Percentiles rank a stretch among this genome's conserved stretches.
These are phyloP conservation scores for Phycodurus eques DNA, from an alignment of 2,113 vertebrate species.

Conservation along the genomic window DNA sequence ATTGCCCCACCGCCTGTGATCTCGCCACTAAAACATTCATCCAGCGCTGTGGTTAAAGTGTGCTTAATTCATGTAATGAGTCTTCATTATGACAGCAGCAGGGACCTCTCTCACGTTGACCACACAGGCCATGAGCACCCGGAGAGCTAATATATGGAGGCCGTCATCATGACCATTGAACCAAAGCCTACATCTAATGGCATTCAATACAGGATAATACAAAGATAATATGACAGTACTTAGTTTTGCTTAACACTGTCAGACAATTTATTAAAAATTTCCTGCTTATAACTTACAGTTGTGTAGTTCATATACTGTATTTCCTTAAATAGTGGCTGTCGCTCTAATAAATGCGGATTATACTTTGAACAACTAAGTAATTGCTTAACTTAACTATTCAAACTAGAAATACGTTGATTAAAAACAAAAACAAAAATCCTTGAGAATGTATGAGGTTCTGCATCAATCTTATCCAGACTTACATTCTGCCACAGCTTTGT, in stretches of 20 bases:
- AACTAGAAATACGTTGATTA: too few relatives aligned
- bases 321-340: too few relatives aligned
- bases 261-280: too few relatives aligned
- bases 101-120: not conserved
- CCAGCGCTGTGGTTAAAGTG: not conserved
- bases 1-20: not conserved
- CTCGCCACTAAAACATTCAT: constrained; percentile 15
- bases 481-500: too few relatives aligned
- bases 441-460: too few relatives aligned
- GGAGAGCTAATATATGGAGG: not conserved
- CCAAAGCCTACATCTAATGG: not conserved
- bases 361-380: too few relatives aligned
- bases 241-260: not conserved
- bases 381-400: too few relatives aligned
- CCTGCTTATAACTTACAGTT: too few relatives aligned
- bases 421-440: too few relatives aligned
- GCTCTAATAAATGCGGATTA: too few relatives aligned
- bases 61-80: constrained; percentile 1
- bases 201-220: not conserved
- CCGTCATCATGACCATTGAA: not conserved
- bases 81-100: not conserved
- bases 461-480: too few relatives aligned
- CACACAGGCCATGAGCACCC: not conserved
- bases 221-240: not conserved
- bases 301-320: too few relatives aligned